A percentile compares a stretch with the other conserved stretches of the same genome.
These are phyloP conservation scores for Xestobium rufovillosum DNA, from an alignment of 2,888 invertebrate genomes.

Conservation along the genomic window DNA sequence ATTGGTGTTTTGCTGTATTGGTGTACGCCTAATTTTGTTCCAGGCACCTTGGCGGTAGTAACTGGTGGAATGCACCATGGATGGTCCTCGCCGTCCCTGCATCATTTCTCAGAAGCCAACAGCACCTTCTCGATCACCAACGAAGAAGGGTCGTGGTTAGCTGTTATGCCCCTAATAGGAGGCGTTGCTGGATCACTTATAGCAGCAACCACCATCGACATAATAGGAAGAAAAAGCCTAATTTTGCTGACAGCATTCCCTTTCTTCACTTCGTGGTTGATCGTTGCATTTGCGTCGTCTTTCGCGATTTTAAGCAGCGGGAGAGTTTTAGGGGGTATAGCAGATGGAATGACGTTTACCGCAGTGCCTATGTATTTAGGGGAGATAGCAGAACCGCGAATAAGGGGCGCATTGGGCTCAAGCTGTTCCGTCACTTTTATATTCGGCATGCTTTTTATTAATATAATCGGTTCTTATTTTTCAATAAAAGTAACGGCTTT, in stretches of 20 bases:
- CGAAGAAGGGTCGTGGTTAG: slow-evolving; percentile 55
- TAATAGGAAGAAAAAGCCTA: slow-evolving; percentile 56
- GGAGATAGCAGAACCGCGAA: slow-evolving; percentile 52
- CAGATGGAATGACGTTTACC: slow-evolving; percentile 42
- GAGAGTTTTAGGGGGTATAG: slow-evolving; percentile 53
- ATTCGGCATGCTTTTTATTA: slow-evolving; percentile 48
- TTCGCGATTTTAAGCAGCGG: slow-evolving; percentile 49
- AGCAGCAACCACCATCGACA: slow-evolving; percentile 57
- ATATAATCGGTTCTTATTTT: slow-evolving; percentile 43
- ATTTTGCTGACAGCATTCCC: slow-evolving; percentile 55
- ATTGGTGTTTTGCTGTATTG: too few relatives aligned
- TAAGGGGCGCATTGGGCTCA: slow-evolving; percentile 52
- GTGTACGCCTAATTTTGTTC: slow-evolving; percentile 18
- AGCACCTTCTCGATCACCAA: slow-evolving; percentile 47
- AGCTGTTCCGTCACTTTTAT: slow-evolving; percentile 51
- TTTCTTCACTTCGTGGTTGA: slow-evolving; percentile 55
- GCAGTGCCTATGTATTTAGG: slow-evolving; percentile 53
- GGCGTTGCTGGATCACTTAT: slow-evolving; percentile 55
- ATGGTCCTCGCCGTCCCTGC: slow-evolving; percentile 54
- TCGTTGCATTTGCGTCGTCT: slow-evolving; percentile 52
- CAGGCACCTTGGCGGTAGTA: slow-evolving; percentile 36
- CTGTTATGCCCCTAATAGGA: slow-evolving; percentile 58
- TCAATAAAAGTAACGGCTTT: slow-evolving; percentile 46
- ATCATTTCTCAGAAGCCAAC: slow-evolving; percentile 43
- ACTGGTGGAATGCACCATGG: slow-evolving; percentile 44